Evolutionary conservation across 53 echinoderm and acorn worm species (phyloP).

Genomic region (Zoroaster sp.): DNA sequence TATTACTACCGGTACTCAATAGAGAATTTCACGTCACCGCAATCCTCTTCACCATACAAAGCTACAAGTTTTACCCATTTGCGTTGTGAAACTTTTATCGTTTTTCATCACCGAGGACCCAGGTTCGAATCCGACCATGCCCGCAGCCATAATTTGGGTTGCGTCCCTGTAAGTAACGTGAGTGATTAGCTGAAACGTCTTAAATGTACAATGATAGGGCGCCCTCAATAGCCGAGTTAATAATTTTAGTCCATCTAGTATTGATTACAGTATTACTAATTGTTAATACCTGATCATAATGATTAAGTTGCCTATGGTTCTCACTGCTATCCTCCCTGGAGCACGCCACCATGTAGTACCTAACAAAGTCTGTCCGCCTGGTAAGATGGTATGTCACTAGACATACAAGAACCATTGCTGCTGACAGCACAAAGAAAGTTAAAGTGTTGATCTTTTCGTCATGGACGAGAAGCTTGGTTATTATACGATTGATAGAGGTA

Average conservation of each 20-base stretch:
- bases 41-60: too few relatives aligned
- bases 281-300: conserved; percentile 44
- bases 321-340: conserved; percentile 45
- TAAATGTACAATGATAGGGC: too few relatives aligned
- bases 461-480: conserved; percentile 74
- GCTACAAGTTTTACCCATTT: too few relatives aligned
- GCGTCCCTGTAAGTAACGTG: too few relatives aligned
- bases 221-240: neutral
- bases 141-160: too few relatives aligned
- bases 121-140: too few relatives aligned
- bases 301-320: conserved; percentile 21
- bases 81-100: too few relatives aligned
- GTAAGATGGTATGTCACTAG: conserved; percentile 70
- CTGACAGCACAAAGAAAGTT: conserved; percentile 73
- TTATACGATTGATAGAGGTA: conserved; percentile 80
- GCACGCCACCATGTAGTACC: conserved; percentile 68
- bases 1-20: too few relatives aligned
- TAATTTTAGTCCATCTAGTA: too few relatives aligned
- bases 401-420: conserved; percentile 63
- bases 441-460: conserved; percentile 72
- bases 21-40: too few relatives aligned
- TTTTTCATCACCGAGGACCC: too few relatives aligned
- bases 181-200: too few relatives aligned
- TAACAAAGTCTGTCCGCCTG: conserved; percentile 63
- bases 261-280: neutral